Percentiles rank a stretch among this genome's conserved stretches.
These are phyloP conservation scores for Cryptus armator DNA, from an alignment of 2,888 invertebrate genomes.

Conservation along the genomic window DNA sequence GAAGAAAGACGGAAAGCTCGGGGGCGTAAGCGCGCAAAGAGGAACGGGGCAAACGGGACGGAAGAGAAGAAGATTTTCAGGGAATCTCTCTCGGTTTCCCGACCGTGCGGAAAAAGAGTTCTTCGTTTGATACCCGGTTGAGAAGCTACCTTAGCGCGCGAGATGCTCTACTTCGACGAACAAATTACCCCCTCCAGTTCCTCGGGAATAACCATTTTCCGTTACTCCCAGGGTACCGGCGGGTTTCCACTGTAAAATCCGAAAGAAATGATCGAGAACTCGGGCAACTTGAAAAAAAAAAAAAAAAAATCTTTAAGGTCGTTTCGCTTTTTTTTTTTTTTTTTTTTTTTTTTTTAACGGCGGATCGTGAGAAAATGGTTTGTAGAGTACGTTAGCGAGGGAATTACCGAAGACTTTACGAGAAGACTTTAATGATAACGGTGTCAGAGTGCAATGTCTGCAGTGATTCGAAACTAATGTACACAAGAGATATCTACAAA, in stretches of 20 bases:
- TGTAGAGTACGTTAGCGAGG: slow-evolving; percentile 36
- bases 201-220: slow-evolving; percentile 58
- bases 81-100: slow-evolving; percentile 43
- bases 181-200: slow-evolving; percentile 53
- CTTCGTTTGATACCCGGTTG: slow-evolving; percentile 8
- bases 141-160: slow-evolving; percentile 6
- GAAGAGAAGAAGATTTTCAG: slow-evolving; percentile 61
- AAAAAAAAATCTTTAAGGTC: slow-evolving; percentile 45
- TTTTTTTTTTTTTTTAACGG: slow-evolving; percentile 30
- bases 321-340: slow-evolving; percentile 10
- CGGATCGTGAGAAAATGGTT: slow-evolving; percentile 49
- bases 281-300: not conserved
- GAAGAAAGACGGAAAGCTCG: slow-evolving; percentile 28
- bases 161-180: slow-evolving; percentile 48
- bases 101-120: slow-evolving; percentile 24
- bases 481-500: not conserved
- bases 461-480: not conserved
- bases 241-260: slow-evolving; percentile 38
- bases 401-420: slow-evolving; percentile 15
- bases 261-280: slow-evolving; percentile 29
- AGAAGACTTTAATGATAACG: slow-evolving; percentile 6
- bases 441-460: not conserved
- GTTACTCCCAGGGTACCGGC: slow-evolving; percentile 41
- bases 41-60: slow-evolving; percentile 15
- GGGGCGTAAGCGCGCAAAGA: slow-evolving; percentile 36